These are phyloP conservation scores for Sebastes cheni DNA, from an alignment of 2,797 vertebrate species.

Conservation along the genomic window DNA sequence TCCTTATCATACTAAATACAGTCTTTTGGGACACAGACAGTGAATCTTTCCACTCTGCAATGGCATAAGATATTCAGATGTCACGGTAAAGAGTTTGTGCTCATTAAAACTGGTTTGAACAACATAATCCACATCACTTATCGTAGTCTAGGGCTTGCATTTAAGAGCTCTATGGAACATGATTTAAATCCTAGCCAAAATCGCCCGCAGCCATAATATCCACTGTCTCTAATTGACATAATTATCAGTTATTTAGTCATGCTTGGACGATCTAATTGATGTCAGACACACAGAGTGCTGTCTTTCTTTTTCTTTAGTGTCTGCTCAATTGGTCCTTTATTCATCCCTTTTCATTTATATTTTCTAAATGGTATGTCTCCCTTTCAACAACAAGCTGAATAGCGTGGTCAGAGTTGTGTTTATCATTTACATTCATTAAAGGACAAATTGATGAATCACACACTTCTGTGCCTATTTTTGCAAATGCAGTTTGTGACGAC, in stretches of 20 bases:
- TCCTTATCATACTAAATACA: too few relatives aligned
- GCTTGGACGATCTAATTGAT: constrained; percentile 3
- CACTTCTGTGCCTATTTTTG: neutral
- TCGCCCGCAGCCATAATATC: neutral
- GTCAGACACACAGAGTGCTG: neutral
- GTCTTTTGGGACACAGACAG: neutral
- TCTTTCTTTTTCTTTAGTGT: neutral
- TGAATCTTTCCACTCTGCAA: neutral
- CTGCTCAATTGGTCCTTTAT: neutral
- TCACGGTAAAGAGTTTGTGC: neutral
- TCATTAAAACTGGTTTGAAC: neutral
- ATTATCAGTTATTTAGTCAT: constrained; percentile 1
- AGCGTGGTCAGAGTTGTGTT: neutral
- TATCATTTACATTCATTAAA: neutral
- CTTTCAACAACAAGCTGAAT: neutral
- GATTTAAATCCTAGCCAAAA: neutral
- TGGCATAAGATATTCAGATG: neutral
- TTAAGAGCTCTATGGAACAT: neutral
- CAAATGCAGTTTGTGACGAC: neutral
- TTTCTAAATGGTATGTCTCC: neutral
- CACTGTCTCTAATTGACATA: neutral
- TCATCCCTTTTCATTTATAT: neutral
- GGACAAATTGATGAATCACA: neutral
- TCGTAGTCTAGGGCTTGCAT: neutral
- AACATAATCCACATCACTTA: neutral